phyloP scores from a whole-genome alignment of 2,113 vertebrate species.

The Xenopus borealis region DNA sequence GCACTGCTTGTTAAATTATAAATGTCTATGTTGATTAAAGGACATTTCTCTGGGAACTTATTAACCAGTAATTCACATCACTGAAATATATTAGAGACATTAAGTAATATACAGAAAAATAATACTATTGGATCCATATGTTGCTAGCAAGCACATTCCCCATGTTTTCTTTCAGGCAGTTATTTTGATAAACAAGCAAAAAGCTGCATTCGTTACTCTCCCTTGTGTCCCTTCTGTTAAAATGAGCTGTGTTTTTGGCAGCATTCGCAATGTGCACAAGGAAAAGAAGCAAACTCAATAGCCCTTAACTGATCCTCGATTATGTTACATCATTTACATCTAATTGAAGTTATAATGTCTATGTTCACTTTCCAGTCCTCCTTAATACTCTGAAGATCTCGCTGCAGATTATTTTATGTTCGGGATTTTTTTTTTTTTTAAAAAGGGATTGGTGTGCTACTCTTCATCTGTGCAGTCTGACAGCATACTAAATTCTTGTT shows the following conservation, averaged over 20 bases:
- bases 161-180: not conserved
- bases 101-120: not conserved
- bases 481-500: conserved; percentile 76
- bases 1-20: not conserved
- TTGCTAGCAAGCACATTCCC: not conserved
- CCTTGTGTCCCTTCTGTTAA: conserved; percentile 9
- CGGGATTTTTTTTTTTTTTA: conserved; percentile 59
- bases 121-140: conserved; percentile 1
- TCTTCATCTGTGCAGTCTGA: conserved; percentile 69
- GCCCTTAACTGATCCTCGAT: not conserved
- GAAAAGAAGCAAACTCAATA: conserved; percentile 17
- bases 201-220: conserved; percentile 6
- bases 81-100: conserved; percentile 3
- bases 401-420: conserved; percentile 15
- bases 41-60: conserved; percentile 3
- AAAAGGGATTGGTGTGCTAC: conserved; percentile 65
- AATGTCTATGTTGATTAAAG: conserved; percentile 5
- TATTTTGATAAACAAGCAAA: conserved; percentile 16
- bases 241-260: conserved; percentile 15
- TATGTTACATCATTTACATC: conserved; percentile 3
- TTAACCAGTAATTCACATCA: not conserved
- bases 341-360: conserved; percentile 2
- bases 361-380: not conserved
- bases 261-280: conserved; percentile 4
- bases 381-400: conserved; percentile 8